A percentile compares a stretch with the other conserved stretches of the same genome.
phyloP scores from a whole-genome alignment of 2,113 vertebrate genomes.

The Podilymbus podiceps region DNA sequence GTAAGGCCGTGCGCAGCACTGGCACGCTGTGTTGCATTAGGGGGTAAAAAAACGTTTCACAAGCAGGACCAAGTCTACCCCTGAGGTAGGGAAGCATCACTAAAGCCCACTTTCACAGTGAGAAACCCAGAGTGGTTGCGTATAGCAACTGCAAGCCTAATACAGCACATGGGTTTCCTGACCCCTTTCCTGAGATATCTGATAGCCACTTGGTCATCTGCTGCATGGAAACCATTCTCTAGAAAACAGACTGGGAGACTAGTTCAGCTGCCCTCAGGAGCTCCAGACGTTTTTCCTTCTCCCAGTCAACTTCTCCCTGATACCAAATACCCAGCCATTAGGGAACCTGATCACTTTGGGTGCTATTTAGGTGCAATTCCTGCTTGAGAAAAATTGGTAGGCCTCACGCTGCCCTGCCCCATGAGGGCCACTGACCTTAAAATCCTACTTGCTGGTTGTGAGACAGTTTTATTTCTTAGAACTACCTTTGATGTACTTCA shows the following conservation, averaged over 20 bases:
- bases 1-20: not conserved
- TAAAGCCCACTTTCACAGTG: not conserved
- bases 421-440: not conserved
- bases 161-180: not conserved
- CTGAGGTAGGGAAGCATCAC: not conserved
- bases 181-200: not conserved
- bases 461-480: not conserved
- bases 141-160: not conserved
- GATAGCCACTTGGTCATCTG: not conserved
- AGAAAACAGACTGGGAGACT: not conserved
- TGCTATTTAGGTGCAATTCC: not conserved
- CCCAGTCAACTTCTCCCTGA: not conserved
- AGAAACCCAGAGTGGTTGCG: not conserved
- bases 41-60: not conserved
- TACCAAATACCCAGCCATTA: not conserved
- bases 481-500: not conserved
- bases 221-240: not conserved
- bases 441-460: not conserved
- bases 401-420: not conserved
- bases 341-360: not conserved
- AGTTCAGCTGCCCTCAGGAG: not conserved
- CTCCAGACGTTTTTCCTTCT: not conserved
- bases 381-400: not conserved
- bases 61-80: not conserved
- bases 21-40: accelerated